Evolutionary conservation across 2,113 vertebrate genomes (phyloP).

Genomic region (Macrotus californicus): DNA sequence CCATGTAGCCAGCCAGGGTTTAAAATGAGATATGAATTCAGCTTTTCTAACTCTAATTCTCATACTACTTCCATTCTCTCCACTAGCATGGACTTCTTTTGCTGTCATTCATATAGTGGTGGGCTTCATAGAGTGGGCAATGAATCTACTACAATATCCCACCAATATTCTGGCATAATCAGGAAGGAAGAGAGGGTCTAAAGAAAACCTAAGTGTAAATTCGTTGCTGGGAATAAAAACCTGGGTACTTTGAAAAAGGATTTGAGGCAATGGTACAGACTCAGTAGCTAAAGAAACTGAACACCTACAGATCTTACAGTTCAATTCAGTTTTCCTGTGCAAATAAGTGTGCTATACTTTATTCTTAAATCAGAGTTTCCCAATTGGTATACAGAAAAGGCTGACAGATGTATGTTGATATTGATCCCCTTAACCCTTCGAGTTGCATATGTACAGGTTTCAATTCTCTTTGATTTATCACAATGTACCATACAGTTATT

Average conservation of each 20-base stretch:
- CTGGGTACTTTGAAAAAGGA: not conserved
- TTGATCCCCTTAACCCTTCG: not conserved
- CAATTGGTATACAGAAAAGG: not conserved
- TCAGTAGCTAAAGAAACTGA: not conserved
- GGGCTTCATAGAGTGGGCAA: not conserved
- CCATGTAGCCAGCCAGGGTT: not conserved
- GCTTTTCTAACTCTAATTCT: slow-evolving; percentile 29
- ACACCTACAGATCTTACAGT: not conserved
- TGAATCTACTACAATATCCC: not conserved
- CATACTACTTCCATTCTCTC: not conserved
- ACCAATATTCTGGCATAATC: not conserved
- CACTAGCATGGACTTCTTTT: not conserved
- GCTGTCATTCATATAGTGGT: not conserved
- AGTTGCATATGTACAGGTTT: not conserved
- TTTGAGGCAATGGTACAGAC: not conserved
- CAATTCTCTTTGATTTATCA: not conserved
- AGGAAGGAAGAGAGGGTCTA: not conserved
- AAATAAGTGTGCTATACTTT: not conserved
- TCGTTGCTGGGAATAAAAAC: not conserved
- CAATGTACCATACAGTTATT: not conserved
- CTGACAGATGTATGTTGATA: not conserved
- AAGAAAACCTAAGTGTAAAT: slow-evolving; percentile 27
- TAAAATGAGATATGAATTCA: not conserved
- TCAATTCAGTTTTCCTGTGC: slow-evolving; percentile 11
- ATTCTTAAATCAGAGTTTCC: not conserved